Base-by-base conservation (phyloP, 2,888 invertebrate genomes). In the Alviniconcha strummeri region DNA sequence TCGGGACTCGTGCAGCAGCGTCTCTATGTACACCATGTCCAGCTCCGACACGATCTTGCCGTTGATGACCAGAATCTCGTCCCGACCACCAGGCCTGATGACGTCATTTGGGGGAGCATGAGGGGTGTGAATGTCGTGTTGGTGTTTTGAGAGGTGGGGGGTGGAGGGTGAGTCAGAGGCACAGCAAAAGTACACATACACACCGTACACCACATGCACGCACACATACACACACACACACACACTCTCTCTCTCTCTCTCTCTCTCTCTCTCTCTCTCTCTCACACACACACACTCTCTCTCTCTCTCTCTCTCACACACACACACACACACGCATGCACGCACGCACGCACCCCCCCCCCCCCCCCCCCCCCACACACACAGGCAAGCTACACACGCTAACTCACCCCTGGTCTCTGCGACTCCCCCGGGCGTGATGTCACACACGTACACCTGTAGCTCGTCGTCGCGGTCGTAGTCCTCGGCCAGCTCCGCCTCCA, bases 1-100 rank as follows among this genome's bases (percentile, higher is more conserved):
- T 88, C 97, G 96, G 93, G 98, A 98, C 94, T 98, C 98, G 94
- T 98, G 98, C 90, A 99, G 95, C 88, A 98, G 97, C 93, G 97
- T 97, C 94, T 99, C 99, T 94, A 99, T 96, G 95, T 98, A 98
- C 97, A 99, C 98, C 98, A 99, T 99, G 95, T 99, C 99, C 95
- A 99, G 95, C 95, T 99, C 98, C 92, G 98, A 97, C 90, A 99
- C 98, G 94, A 98, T 97, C 91, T 98, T 98, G 89, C 98, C 98
- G 95, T 99, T 99, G 95, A 99, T 98, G 94, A 99, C 98, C 96
- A 99, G 97, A 94, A 99, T 98, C 95, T 99, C 99, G 95, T 99
- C 99, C 98, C 97, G 95, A 98, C 97, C 94, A 98, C 97, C 94
- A 99, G 97, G 93, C 98, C 98, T 98, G 91, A 1, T 7, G 3